Percentiles rank a stretch among this genome's conserved stretches.
Conservation (phyloP, 2,797 vertebrate genomes). For the Limosa lapponica region DNA sequence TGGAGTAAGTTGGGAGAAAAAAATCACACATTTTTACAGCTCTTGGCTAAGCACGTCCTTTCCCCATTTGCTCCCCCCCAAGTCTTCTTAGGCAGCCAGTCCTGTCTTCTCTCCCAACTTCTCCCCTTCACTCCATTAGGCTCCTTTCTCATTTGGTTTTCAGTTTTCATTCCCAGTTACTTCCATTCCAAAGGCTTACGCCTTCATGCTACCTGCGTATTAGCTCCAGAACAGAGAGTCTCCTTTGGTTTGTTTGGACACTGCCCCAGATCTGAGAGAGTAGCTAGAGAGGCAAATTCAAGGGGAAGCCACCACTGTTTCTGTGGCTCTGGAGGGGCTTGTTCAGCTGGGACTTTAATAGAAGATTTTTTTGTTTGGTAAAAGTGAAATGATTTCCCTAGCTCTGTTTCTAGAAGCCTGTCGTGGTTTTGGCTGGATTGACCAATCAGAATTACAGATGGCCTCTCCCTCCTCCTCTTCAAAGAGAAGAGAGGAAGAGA, state of each 20-base stretch:
- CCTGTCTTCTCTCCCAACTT: not conserved
- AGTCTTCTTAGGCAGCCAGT: not conserved
- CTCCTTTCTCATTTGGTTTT: not conserved
- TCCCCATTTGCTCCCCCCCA: not conserved
- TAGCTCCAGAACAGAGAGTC: not conserved
- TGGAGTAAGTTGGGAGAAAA: not conserved
- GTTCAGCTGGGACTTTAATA: not conserved
- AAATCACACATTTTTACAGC: not conserved
- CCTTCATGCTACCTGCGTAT: not conserved
- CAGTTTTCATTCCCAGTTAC: not conserved
- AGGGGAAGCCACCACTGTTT: not conserved
- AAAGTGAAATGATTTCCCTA: not conserved
- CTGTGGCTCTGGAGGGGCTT: not conserved
- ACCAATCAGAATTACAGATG: no score
- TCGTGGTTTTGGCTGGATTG: no score
- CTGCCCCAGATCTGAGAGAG: not conserved
- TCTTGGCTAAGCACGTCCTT: not conserved
- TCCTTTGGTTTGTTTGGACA: not conserved
- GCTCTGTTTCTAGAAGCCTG: not conserved
- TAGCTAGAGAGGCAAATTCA: not conserved
- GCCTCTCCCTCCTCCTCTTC: no score
- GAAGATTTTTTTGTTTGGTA: not conserved
- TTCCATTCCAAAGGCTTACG: not conserved
- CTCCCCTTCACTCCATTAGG: not conserved
- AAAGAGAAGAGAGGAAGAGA: no score